Conservation (phyloP, 2,888 invertebrate species). For the Thysanoteuthis rhombus region DNA sequence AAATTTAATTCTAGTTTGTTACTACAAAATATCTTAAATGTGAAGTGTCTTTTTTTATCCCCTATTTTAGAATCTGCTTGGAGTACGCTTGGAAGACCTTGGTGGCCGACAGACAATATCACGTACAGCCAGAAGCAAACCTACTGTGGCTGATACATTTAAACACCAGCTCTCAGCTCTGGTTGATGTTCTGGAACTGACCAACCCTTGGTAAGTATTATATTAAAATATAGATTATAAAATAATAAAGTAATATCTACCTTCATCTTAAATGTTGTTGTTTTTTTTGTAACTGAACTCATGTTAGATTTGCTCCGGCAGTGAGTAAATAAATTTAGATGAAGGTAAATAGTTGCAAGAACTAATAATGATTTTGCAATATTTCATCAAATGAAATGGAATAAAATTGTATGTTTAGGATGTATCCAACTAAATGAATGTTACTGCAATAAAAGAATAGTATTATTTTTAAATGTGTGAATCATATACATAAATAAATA, state of each 20-base stretch:
- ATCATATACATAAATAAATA: neutral
- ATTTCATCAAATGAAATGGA: too few relatives aligned
- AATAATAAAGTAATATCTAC: too few relatives aligned
- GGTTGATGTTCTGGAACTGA: constrained; percentile 58
- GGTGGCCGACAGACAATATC: constrained; percentile 58
- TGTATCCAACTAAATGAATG: neutral
- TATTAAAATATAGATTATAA: neutral
- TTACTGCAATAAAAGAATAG: too few relatives aligned
- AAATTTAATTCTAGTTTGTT: too few relatives aligned
- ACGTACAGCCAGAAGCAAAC: constrained; percentile 55
- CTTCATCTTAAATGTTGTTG: too few relatives aligned
- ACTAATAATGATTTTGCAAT: too few relatives aligned
- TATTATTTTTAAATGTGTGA: too few relatives aligned
- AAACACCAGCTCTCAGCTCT: constrained; percentile 62
- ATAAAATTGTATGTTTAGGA: neutral
- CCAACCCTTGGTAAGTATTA: constrained; percentile 56
- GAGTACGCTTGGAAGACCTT: constrained; percentile 55
- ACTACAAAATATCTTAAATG: too few relatives aligned
- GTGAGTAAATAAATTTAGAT: too few relatives aligned
- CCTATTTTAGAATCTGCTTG: constrained; percentile 53
- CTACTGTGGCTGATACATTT: constrained; percentile 62
- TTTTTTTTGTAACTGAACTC: too few relatives aligned
- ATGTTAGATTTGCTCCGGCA: too few relatives aligned
- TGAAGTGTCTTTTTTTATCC: neutral
- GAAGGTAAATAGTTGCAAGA: too few relatives aligned